Percentiles rank a stretch among this genome's conserved stretches.
These are phyloP conservation scores for Dryomyza anilis DNA, from an alignment of 2,888 invertebrate species.

Conservation along the genomic window DNA sequence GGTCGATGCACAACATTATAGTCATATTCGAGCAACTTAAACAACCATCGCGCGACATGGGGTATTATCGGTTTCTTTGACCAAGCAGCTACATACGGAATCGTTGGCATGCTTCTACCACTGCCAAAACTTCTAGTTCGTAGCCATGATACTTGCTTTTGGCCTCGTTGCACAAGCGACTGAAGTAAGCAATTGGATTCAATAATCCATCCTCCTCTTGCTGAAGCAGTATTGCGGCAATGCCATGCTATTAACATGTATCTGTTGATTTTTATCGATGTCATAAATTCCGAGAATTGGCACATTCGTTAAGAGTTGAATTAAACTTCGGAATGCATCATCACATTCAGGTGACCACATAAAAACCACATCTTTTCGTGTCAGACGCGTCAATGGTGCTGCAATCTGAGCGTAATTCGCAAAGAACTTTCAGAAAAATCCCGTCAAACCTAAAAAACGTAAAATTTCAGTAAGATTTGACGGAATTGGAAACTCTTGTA, in stretches of 20 bases:
- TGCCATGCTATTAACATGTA: conserved; percentile 28
- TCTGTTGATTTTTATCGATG: conserved; percentile 29
- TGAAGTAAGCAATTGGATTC: conserved; percentile 27
- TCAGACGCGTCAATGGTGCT: too few species aligned
- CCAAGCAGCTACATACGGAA: conserved; percentile 47
- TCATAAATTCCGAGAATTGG: conserved; percentile 28
- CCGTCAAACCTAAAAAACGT: not conserved
- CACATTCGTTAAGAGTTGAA: not conserved
- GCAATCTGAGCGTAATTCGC: too few species aligned
- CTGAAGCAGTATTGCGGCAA: conserved; percentile 29
- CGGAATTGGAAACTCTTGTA: too few species aligned
- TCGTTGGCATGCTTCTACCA: conserved; percentile 44
- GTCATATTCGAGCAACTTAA: conserved; percentile 14
- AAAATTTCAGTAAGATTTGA: too few species aligned
- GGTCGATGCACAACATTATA: conserved; percentile 16
- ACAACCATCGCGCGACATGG: conserved; percentile 21
- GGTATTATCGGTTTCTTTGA: conserved; percentile 9
- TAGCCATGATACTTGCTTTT: conserved; percentile 9
- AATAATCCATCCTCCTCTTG: not conserved
- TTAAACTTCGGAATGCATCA: not conserved
- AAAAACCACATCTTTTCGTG: not conserved
- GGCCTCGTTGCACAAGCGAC: conserved; percentile 23
- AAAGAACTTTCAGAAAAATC: not conserved
- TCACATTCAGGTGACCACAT: conserved; percentile 29
- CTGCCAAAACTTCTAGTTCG: conserved; percentile 56